Evolutionary conservation across 2,797 vertebrate species (phyloP).

Genomic region (Clarias platycephalus): DNA sequence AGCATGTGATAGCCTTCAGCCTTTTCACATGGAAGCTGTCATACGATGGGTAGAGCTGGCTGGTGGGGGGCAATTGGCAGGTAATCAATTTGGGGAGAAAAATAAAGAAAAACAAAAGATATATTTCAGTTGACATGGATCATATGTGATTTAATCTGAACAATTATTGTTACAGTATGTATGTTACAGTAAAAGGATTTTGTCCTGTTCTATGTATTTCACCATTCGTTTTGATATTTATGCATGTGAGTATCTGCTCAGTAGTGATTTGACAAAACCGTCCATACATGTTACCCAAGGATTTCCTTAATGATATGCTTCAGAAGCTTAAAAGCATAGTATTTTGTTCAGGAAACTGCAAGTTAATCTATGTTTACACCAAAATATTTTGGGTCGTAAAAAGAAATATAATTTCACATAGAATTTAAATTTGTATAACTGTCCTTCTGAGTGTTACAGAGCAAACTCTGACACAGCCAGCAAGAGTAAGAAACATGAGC

Average conservation of each 20-base stretch:
- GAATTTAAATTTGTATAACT: not conserved
- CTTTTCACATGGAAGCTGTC: not conserved
- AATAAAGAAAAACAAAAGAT: not conserved
- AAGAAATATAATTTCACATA: not conserved
- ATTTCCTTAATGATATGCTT: constrained; percentile 9
- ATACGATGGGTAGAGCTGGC: not conserved
- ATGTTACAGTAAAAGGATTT: too few relatives aligned
- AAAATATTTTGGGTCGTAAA: not conserved
- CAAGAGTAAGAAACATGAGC: not conserved
- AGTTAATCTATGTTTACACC: not conserved
- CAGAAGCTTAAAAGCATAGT: not conserved
- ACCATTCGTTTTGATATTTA: not conserved
- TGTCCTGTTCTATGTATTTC: not conserved
- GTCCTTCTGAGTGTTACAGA: not conserved
- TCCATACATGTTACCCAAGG: not conserved
- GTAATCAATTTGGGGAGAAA: not conserved
- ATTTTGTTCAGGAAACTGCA: not conserved
- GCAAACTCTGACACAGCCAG: not conserved
- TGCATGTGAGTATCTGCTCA: not conserved
- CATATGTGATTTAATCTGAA: too few relatives aligned
- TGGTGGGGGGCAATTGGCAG: not conserved
- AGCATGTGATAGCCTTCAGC: not conserved
- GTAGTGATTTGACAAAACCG: constrained; percentile 3
- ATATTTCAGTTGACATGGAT: not conserved
- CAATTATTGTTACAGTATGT: not conserved